Evolutionary conservation across 2,888 invertebrate species (phyloP).

Genomic region (Ctenicera cuprea): DNA sequence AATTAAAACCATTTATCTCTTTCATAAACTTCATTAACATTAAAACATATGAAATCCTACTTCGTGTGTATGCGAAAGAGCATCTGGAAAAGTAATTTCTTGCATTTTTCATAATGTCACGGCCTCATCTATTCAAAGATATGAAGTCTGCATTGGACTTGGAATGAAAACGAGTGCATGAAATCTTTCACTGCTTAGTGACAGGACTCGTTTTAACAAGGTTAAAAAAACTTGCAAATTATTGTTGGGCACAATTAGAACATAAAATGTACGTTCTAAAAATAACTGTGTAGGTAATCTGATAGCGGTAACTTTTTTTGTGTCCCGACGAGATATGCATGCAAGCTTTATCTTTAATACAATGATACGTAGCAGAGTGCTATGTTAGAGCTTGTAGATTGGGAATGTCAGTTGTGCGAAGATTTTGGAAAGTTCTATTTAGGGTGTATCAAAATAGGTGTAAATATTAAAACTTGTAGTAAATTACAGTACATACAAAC

Average conservation of each 20-base stretch:
- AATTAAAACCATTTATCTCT: slow-evolving; percentile 24
- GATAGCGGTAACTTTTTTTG: background rate
- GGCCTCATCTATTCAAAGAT: slow-evolving; percentile 2
- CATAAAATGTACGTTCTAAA: slow-evolving; percentile 1
- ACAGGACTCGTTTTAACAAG: background rate
- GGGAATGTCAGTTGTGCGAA: no score
- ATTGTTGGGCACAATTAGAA: background rate
- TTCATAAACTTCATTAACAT: slow-evolving; percentile 20
- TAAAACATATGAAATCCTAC: slow-evolving; percentile 22
- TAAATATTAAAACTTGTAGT: no score
- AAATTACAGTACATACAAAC: no score
- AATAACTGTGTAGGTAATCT: slow-evolving; percentile 1
- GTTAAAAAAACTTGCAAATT: slow-evolving; percentile 1
- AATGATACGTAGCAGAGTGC: no score
- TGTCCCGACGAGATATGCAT: no score
- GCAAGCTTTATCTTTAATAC: no score
- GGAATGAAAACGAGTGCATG: slow-evolving; percentile 13
- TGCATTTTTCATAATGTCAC: slow-evolving; percentile 28
- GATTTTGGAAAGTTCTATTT: no score
- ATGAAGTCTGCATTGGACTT: slow-evolving; percentile 5
- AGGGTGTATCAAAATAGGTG: no score
- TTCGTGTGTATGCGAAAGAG: slow-evolving; percentile 15
- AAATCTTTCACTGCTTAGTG: background rate
- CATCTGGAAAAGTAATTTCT: slow-evolving; percentile 24
- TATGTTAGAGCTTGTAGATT: no score